Evolutionary conservation across 2,113 vertebrate genomes (phyloP), one percentile per base, ranked within the genome.

Genomic region (Psettodes erumei): DNA sequence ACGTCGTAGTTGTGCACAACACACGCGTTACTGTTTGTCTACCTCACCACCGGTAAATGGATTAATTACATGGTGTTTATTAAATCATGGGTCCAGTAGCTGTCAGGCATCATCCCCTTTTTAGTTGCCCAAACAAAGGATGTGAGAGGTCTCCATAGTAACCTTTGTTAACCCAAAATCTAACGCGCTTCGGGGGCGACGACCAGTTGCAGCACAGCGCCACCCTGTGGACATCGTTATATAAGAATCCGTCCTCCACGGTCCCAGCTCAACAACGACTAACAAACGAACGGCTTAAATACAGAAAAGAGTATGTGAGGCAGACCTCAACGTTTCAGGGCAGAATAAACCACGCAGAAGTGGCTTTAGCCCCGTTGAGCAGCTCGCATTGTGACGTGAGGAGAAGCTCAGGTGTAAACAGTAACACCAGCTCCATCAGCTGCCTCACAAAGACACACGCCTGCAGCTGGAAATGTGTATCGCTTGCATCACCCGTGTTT

Each of bases 121-220:
- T 40, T 38, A 61, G 32, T 47, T 45, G 53, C 30, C 48, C 61
- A 77, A 87, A 92, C 88, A 92, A 93, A 91, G 83, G 85, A 87
- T 81, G 79, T 27, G 68, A 66, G 55, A 37, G 58, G 86, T 92
- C 86, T 87, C 93, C 89, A 93, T 92, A 87, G 93, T 89, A 93
- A 93, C 92, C 90, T 94, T 93, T 93, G 89, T 93, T 93, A 93
- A 85, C 86, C 60, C 25, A 83, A 84, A 88, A 67, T 59, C 30
- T 12, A 38, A 16, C 32, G 19, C 30, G 37, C n/a, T 1, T 19
- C 21, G 8, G 21, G n/a, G 38, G 5, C n/a, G 4, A 18, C 2
- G 5, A 27, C 25, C 35, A 5, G 16, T 55, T 30, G 18, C 72
- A 68, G 9, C 11, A 67, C 56, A 87, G 81, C 8, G 87, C 71